phyloP scores from a whole-genome alignment of 2,888 invertebrate species.

The Heliconius charithonia region DNA sequence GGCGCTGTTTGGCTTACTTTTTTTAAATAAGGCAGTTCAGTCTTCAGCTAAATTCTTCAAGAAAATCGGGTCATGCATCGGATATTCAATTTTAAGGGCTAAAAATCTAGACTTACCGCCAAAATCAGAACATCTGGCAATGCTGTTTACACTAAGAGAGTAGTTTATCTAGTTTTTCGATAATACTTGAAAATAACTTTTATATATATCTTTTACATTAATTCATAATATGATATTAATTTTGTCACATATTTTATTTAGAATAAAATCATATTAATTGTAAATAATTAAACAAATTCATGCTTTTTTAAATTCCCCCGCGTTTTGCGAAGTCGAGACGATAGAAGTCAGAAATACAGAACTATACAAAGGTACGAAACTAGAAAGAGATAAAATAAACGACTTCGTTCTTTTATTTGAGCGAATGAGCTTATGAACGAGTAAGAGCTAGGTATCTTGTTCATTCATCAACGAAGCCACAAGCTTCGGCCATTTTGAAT shows the following conservation, averaged over 20 bases:
- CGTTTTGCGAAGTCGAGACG: neutral
- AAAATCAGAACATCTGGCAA: too few relatives aligned
- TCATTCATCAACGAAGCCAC: slow-evolving; percentile 4
- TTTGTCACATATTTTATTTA: neutral
- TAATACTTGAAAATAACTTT: too few relatives aligned
- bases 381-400: neutral
- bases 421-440: slow-evolving; percentile 9
- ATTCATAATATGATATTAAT: neutral
- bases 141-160: too few relatives aligned
- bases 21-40: too few relatives aligned
- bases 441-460: neutral
- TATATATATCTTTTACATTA: too few relatives aligned
- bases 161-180: too few relatives aligned
- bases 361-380: too few relatives aligned
- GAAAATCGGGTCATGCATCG: too few relatives aligned
- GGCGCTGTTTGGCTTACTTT: too few relatives aligned
- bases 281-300: neutral
- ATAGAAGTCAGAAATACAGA: neutral
- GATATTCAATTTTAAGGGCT: too few relatives aligned
- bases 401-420: slow-evolving; percentile 23
- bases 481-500: slow-evolving; percentile 74
- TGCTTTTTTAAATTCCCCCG: neutral
- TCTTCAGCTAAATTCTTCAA: too few relatives aligned
- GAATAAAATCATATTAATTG: neutral
- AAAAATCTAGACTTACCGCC: too few relatives aligned